Conservation (phyloP, 2,113 vertebrate species). For the Gymnorhina tibicen region DNA sequence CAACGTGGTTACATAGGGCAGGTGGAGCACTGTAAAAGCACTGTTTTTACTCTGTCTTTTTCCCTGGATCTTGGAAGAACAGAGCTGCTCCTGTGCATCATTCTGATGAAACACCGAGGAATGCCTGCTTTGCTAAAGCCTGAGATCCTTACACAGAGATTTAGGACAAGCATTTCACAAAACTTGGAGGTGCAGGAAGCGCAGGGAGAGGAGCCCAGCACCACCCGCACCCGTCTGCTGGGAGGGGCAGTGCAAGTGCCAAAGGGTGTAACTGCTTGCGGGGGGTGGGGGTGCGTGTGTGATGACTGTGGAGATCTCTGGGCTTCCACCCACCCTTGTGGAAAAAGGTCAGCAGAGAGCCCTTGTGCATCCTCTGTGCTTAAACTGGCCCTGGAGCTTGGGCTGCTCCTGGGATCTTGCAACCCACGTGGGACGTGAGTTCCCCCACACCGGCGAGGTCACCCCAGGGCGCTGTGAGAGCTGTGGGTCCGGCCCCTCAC, state of each 20-base stretch:
- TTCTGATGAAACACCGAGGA: neutral
- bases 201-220: neutral
- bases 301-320: too few relatives aligned
- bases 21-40: neutral
- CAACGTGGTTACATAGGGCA: neutral
- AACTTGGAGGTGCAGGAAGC: neutral
- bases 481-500: neutral
- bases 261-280: neutral
- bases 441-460: accelerated
- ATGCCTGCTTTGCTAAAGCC: neutral
- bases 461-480: accelerated
- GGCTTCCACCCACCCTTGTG: neutral
- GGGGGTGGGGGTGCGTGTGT: neutral
- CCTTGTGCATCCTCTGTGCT: neutral
- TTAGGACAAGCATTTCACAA: neutral
- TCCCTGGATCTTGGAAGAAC: neutral
- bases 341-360: neutral
- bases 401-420: neutral
- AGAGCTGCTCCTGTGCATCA: neutral
- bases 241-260: neutral
- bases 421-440: accelerated
- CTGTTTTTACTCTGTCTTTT: neutral
- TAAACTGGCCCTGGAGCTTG: neutral
- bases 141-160: neutral
- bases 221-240: neutral